Conservation (phyloP, 2,113 vertebrate species). For the Athene noctua region DNA sequence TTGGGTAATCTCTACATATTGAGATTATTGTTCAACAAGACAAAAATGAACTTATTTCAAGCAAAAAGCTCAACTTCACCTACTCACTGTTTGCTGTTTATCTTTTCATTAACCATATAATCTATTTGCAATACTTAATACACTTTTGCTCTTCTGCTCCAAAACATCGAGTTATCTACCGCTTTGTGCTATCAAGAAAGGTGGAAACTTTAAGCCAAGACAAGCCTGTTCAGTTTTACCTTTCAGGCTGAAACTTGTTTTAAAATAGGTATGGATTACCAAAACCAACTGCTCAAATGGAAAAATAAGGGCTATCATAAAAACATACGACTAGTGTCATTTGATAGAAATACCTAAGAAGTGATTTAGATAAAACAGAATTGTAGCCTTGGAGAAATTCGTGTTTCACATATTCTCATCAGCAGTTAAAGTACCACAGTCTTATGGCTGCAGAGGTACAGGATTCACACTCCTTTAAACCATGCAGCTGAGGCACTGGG, state of each 20-base stretch:
- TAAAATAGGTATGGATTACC: background rate
- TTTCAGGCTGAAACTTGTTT: background rate
- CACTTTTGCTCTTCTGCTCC: background rate
- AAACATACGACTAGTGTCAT: background rate
- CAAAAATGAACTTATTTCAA: background rate
- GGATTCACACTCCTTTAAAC: background rate
- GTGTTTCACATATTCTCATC: background rate
- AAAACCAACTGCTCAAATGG: background rate
- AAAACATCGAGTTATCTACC: background rate
- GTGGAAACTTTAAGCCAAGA: background rate
- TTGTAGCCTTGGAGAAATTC: background rate
- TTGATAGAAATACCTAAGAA: background rate
- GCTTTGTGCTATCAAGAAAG: background rate
- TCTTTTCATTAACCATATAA: background rate
- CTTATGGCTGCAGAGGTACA: background rate
- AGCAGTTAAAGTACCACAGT: background rate
- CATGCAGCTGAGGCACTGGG: background rate
- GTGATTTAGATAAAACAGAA: background rate
- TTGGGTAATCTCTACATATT: rapidly evolving
- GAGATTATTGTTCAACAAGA: background rate
- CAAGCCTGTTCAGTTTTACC: background rate
- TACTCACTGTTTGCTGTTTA: background rate
- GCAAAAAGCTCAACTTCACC: background rate
- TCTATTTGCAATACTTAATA: background rate
- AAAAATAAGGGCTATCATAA: background rate